phyloP scores from a whole-genome alignment of 2,797 vertebrate species.

The Allobates femoralis region DNA sequence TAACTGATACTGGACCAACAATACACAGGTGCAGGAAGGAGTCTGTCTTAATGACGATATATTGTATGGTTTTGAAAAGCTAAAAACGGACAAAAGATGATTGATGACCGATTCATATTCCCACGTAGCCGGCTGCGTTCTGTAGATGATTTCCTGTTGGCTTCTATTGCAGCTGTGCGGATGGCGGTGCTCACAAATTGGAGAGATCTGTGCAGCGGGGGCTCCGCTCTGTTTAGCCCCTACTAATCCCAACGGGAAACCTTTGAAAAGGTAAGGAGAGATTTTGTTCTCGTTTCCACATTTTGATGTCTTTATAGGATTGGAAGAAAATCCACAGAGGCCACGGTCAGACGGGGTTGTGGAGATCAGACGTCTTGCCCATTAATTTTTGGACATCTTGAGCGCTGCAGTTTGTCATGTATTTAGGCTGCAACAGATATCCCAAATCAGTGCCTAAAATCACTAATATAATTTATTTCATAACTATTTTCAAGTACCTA shows the following conservation, averaged over 20 bases:
- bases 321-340: not conserved
- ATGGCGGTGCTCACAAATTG: not conserved
- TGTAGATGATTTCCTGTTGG: not conserved
- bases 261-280: not conserved
- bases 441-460: too few relatives aligned
- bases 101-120: conserved; percentile 16
- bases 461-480: not conserved
- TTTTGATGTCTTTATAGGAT: not conserved
- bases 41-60: not conserved
- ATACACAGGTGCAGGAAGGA: not conserved
- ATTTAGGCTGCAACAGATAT: not conserved
- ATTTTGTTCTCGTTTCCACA: not conserved
- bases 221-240: not conserved
- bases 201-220: not conserved
- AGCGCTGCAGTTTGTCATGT: not conserved
- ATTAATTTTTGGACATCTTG: not conserved
- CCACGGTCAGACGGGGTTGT: not conserved
- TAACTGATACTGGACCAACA: not conserved
- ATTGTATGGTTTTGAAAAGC: not conserved
- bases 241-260: not conserved
- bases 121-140: not conserved
- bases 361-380: not conserved
- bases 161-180: not conserved
- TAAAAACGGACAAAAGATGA: not conserved
- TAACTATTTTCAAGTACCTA: not conserved